A percentile compares a stretch with the other conserved stretches of the same genome.
These are phyloP conservation scores for Lithophane leautieri DNA, from an alignment of 2,888 invertebrate species.

Conservation along the genomic window DNA sequence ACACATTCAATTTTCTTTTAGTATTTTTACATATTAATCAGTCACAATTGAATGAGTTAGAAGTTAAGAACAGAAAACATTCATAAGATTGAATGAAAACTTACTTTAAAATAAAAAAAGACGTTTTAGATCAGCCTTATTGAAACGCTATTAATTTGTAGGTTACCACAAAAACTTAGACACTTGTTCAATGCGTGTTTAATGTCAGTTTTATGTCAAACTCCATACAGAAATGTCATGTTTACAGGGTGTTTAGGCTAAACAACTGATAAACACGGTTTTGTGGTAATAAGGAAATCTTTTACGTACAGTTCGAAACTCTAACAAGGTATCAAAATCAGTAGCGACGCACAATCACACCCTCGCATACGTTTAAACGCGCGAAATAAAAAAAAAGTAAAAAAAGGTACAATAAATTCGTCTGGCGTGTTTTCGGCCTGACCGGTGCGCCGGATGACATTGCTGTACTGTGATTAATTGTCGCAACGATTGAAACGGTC, in stretches of 20 bases:
- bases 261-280: too few relatives aligned
- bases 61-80: not conserved
- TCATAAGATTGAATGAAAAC: not conserved
- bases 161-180: too few relatives aligned
- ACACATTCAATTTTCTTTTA: not conserved
- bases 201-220: too few relatives aligned
- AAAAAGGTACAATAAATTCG: constrained; percentile 80
- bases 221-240: too few relatives aligned
- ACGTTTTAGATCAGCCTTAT: not conserved
- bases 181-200: too few relatives aligned
- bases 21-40: not conserved
- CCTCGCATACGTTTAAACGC: constrained; percentile 49
- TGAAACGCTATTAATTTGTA: constrained; percentile 9
- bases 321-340: constrained; percentile 22
- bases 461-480: constrained; percentile 90
- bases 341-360: constrained; percentile 55
- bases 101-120: not conserved
- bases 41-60: not conserved
- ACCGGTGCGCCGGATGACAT: constrained; percentile 86
- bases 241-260: too few relatives aligned
- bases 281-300: too few relatives aligned
- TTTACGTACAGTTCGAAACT: not conserved
- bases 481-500: constrained; percentile 86
- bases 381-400: constrained; percentile 65
- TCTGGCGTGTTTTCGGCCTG: constrained; percentile 79